A percentile compares a stretch with the other conserved stretches of the same genome.
Conservation (phyloP, 2,113 vertebrate species). For the Chloroceryle aenea region DNA sequence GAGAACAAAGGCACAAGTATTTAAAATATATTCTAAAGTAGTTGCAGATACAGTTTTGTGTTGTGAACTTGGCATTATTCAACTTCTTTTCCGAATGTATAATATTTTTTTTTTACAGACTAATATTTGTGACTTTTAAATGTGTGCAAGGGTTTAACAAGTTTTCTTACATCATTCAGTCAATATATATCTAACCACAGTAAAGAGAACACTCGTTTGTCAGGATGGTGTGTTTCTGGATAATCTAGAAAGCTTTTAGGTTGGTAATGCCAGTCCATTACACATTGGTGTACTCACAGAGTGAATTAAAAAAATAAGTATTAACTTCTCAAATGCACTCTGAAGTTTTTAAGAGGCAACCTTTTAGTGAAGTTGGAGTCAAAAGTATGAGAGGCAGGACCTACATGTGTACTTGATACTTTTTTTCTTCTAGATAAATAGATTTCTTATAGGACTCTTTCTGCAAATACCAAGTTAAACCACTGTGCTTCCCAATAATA, state of each 20-base stretch:
- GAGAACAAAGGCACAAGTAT: background rate
- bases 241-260: background rate
- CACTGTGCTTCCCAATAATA: background rate
- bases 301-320: background rate
- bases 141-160: background rate
- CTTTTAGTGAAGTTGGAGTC: background rate
- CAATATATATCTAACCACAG: background rate
- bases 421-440: background rate
- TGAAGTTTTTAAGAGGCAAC: background rate
- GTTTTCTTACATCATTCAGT: background rate
- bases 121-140: too few species aligned
- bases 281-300: background rate
- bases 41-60: background rate
- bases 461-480: background rate
- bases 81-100: background rate
- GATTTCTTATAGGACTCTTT: background rate
- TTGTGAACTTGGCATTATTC: background rate
- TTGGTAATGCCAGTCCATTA: background rate
- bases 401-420: accelerated
- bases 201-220: background rate
- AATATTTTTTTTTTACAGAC: background rate
- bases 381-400: background rate
- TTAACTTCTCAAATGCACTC: background rate
- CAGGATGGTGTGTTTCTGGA: background rate
- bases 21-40: background rate